Conservation (phyloP, 2,888 invertebrate genomes). For the Nephrocerus scutellatus region DNA sequence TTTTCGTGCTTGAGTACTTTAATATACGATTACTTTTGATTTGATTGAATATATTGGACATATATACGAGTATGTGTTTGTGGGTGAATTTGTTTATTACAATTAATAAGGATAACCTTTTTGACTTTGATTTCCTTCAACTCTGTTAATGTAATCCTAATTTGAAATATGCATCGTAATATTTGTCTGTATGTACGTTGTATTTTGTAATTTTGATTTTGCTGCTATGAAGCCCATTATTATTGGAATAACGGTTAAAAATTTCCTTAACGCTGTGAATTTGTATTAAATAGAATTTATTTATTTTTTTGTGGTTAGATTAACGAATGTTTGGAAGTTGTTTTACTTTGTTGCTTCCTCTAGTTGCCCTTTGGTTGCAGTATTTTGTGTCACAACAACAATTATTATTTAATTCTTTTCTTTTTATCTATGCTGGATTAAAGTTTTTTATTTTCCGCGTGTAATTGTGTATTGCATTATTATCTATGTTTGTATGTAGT, state of each 20-base stretch:
- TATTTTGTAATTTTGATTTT: conserved; percentile 42
- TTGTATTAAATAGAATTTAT: conserved; percentile 4
- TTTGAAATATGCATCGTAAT: conserved; percentile 19
- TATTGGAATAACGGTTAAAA: too few species aligned
- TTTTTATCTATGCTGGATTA: conserved; percentile 4
- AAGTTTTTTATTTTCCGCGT: conserved; percentile 3
- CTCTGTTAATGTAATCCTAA: conserved; percentile 4
- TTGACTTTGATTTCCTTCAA: too few species aligned
- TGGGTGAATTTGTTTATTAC: conserved; percentile 13
- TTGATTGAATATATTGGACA: not conserved
- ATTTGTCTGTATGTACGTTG: conserved; percentile 16
- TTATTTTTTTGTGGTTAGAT: conserved; percentile 16
- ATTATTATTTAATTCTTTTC: conserved; percentile 3
- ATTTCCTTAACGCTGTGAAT: too few species aligned
- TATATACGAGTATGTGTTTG: conserved; percentile 7
- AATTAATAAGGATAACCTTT: too few species aligned
- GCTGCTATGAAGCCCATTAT: conserved; percentile 47
- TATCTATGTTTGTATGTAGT: conserved; percentile 5
- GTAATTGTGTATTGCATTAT: conserved; percentile 2
- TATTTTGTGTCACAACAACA: too few species aligned
- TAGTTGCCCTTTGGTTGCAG: too few species aligned
- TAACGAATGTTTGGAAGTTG: too few species aligned
- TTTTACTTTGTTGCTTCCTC: too few species aligned
- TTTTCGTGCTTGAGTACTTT: too few species aligned
- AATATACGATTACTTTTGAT: conserved; percentile 3